Evolutionary conservation across 2,888 invertebrate genomes (phyloP).

Genomic region (Papilio protenor): DNA sequence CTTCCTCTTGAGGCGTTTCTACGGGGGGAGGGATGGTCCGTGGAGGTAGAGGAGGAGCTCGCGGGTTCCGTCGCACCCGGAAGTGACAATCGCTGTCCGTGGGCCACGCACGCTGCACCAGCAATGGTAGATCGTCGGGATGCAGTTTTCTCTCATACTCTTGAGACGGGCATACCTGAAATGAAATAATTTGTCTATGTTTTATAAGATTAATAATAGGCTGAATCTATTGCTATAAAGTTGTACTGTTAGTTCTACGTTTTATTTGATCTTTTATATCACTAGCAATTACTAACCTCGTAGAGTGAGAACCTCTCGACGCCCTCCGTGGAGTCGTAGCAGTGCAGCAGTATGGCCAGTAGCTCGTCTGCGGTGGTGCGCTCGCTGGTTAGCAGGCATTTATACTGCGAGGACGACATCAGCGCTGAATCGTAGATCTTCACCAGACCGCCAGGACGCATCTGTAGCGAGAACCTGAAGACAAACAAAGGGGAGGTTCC

Average conservation of each 20-base stretch:
- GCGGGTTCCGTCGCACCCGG: conserved; percentile 91
- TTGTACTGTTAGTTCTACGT: too few species aligned
- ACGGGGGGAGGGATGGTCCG: conserved; percentile 72
- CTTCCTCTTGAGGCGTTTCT: conserved; percentile 62
- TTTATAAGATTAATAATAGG: not conserved
- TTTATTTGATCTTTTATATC: too few species aligned
- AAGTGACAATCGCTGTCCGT: conserved; percentile 90
- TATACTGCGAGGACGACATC: conserved; percentile 96
- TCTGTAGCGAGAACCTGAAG: conserved; percentile 93
- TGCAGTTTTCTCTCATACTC: conserved; percentile 95
- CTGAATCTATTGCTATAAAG: too few species aligned
- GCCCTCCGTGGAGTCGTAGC: conserved; percentile 92
- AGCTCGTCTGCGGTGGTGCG: conserved; percentile 95
- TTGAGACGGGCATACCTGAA: conserved; percentile 88
- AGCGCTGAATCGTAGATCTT: conserved; percentile 96
- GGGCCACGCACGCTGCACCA: conserved; percentile 91
- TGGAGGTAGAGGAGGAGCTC: conserved; percentile 90
- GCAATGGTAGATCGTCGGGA: conserved; percentile 92
- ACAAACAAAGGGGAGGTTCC: not conserved
- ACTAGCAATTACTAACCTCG: conserved; percentile 85
- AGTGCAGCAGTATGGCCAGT: conserved; percentile 91
- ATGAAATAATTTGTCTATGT: conserved; percentile 39
- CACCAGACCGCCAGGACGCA: conserved; percentile 94
- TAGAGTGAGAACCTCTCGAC: conserved; percentile 95
- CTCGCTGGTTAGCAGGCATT: conserved; percentile 94